Evolutionary conservation across 2,113 vertebrate genomes (phyloP), one percentile per base, ranked within the genome.

Genomic region (Cyphomyrus plagiostoma): DNA sequence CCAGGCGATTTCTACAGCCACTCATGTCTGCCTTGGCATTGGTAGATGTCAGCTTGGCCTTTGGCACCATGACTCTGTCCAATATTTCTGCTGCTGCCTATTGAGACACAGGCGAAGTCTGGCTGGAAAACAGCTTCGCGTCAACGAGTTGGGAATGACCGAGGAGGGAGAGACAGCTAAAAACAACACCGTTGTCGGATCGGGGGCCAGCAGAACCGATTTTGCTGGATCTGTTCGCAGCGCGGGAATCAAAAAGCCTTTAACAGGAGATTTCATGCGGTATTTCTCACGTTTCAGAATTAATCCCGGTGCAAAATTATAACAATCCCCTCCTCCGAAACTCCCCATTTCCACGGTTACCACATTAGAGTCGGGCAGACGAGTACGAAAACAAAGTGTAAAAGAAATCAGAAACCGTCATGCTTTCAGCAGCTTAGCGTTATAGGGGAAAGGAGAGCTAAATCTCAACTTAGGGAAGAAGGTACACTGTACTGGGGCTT

Each of bases 181-280:
- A 95, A 95, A 95, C 94, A 93, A 95, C 94, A 94, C 94, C 93
- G 95, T 94, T 95, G 94, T 96, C 94, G 95, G 95, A 96, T 96
- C 93, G 94, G 91, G 94, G 93, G 91, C 94, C 90, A 50, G 88
- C 93, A 90, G 93, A 93, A 92, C 91, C 91, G 94, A 94, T 95
- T 95, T 93, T 91, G 91, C 90, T 89, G 93, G 94, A 95, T 95
- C 93, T 93, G 91, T 92, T 89, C 89, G 93, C 93, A 91, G 94
- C 93, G 91, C 92, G 92, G 94, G 93, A 94, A 95, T 94, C 93
- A 93, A 93, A 86, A 50, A 92, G 94, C 93, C 94, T 96, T 94
- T 95, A 95, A 95, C 94, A 95, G 94, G 94, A 80, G 94, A 95
- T 95, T 96, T 95, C 94, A 94, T 93, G 92, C 92, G 90, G 94